Conservation (phyloP, 2,113 vertebrate genomes). For the Eudyptes chrysolophus region DNA sequence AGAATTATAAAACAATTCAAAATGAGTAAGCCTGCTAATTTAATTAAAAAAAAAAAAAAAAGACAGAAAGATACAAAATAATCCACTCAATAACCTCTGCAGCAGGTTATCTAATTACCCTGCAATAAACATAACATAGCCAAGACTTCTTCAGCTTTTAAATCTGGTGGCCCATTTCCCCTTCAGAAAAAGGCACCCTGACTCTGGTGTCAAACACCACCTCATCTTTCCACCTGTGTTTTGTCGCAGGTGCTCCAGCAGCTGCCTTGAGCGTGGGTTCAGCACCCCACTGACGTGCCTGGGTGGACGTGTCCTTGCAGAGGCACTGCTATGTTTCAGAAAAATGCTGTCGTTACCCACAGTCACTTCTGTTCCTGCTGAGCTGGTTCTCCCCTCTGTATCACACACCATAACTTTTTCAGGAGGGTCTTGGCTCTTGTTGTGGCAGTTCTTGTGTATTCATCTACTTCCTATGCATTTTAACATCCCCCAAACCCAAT, state of each 20-base stretch:
- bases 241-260: neutral
- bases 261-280: neutral
- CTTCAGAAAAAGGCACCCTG: neutral
- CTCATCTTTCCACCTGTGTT: accelerated
- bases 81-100: neutral
- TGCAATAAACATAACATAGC: neutral
- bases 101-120: neutral
- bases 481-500: accelerated
- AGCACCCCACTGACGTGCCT: accelerated
- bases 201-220: neutral
- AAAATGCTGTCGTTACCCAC: neutral
- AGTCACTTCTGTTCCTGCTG: neutral
- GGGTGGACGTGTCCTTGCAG: neutral
- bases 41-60: neutral
- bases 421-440: neutral
- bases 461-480: neutral
- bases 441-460: neutral
- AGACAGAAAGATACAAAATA: neutral
- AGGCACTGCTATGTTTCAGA: neutral
- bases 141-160: neutral
- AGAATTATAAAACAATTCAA: neutral
- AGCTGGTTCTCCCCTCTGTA: neutral
- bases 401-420: neutral
- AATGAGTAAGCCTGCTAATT: neutral
- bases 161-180: neutral